A percentile compares a stretch with the other conserved stretches of the same genome.
Evolutionary conservation across 2,113 vertebrate species (phyloP).

Genomic region (Progne subis): DNA sequence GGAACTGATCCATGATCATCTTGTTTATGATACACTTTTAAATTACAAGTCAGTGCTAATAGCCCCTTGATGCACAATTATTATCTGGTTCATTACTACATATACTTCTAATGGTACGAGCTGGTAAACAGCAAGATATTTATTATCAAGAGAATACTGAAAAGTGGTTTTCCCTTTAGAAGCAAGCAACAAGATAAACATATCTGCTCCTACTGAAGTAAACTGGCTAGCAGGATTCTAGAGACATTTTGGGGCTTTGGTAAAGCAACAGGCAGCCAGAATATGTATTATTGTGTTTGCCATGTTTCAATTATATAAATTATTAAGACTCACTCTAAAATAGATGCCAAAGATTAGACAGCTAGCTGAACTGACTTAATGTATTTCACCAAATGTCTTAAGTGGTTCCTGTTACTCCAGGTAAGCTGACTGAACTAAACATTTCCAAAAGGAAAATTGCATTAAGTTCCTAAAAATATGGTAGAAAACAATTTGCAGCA

Average conservation of each 20-base stretch:
- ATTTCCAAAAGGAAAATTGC: background rate
- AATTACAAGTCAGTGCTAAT: background rate
- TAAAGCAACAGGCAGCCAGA: background rate
- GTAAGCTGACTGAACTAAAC: background rate
- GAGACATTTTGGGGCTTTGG: background rate
- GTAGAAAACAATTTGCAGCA: background rate
- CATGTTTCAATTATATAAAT: background rate
- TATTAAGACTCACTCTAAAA: background rate
- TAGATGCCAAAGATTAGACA: background rate
- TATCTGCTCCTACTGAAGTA: background rate
- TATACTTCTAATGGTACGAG: background rate
- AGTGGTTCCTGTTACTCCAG: background rate
- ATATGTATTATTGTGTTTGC: background rate
- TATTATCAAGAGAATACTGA: constrained; percentile 10
- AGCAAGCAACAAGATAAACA: background rate
- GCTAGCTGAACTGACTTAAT: background rate
- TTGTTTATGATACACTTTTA: constrained; percentile 3
- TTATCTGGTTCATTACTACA: background rate
- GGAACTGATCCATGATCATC: background rate
- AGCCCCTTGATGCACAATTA: constrained; percentile 42
- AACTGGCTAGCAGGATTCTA: background rate
- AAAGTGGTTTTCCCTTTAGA: background rate
- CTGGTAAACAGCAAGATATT: background rate
- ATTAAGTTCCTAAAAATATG: background rate
- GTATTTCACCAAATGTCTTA: background rate